phyloP scores from a whole-genome alignment of 2,888 invertebrate genomes.

The Mythimna ferrago region DNA sequence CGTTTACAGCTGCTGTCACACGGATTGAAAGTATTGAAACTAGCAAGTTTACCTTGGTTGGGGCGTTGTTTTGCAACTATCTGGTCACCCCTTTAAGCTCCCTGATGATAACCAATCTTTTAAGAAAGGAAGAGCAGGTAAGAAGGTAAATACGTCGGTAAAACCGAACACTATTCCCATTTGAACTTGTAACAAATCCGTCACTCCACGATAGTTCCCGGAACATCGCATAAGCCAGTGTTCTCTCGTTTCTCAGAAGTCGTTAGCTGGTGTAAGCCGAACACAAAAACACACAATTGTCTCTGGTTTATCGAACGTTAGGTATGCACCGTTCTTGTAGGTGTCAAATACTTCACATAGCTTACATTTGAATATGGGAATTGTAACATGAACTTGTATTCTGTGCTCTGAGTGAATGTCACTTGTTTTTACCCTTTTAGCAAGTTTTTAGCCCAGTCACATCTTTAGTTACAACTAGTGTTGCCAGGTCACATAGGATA shows the following conservation, averaged over 20 bases:
- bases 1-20: too few species aligned
- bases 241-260: conserved; percentile 55
- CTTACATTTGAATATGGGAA: conserved; percentile 16
- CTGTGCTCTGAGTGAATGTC: background rate
- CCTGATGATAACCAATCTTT: too few species aligned
- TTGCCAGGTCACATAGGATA: too few species aligned
- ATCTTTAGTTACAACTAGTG: too few species aligned
- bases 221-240: conserved; percentile 44
- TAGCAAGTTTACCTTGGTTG: too few species aligned
- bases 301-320: conserved; percentile 40
- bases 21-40: too few species aligned
- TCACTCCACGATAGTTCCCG: conserved; percentile 46
- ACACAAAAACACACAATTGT: conserved; percentile 57
- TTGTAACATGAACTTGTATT: conserved; percentile 29
- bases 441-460: too few species aligned
- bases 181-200: conserved; percentile 50
- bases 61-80: too few species aligned
- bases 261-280: conserved; percentile 50
- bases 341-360: conserved; percentile 34
- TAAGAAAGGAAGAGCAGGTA: too few species aligned
- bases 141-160: background rate
- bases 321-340: conserved; percentile 34
- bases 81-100: too few species aligned
- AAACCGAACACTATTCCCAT: conserved; percentile 2
- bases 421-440: too few species aligned